Base-by-base conservation (phyloP, 1,140 invertebrate genomes). In the Drosophila bocqueti region DNA sequence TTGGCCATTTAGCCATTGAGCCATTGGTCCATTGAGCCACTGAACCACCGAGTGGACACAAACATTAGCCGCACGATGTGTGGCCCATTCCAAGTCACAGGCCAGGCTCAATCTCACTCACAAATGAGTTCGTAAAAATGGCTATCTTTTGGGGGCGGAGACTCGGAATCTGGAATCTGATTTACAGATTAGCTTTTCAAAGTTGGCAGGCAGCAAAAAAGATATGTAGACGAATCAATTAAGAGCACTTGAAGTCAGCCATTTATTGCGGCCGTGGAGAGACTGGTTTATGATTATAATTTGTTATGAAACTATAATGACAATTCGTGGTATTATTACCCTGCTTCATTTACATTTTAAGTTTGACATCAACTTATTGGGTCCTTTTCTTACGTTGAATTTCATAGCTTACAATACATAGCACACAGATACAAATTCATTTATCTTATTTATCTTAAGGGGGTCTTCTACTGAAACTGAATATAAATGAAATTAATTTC, bases 101-200 rank as follows among this genome's bases (percentile, higher is more conserved):
- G 16, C 10, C 21, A n/a, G 55, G 55, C 38, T 18, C n/a, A 6
- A 46, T 66, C 63, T 63, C 31, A 46, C 62, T 63, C 31, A 46
- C 63, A 66, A 63, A 66, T 63, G 24, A 64, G 42, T 29, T 67
- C 4, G 15, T 16, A 11, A 47, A 38, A 29, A 46, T 61, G n/a
- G 5, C 21, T 18, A 31, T 21, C 13, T 66, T 45, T 34, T 13
- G 42, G 13, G 42, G 63, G 62, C 62, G 62, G 62, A 31, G 24
- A 59, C 36, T 58, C 15, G 34, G 34, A 40, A 21, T 38, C 16
- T 24, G 29, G 31, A 55, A 24, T 38, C 38, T 64, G 61, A 50
- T 26, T 59, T 29, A 43, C 38, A 43, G 57, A 59, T 43, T 40
- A 40, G 43, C 18, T 5, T 36, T 36, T 36, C 59, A n/a, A 24